Base-by-base conservation (phyloP, 2,797 vertebrate species). In the Eulemur albifrons region DNA sequence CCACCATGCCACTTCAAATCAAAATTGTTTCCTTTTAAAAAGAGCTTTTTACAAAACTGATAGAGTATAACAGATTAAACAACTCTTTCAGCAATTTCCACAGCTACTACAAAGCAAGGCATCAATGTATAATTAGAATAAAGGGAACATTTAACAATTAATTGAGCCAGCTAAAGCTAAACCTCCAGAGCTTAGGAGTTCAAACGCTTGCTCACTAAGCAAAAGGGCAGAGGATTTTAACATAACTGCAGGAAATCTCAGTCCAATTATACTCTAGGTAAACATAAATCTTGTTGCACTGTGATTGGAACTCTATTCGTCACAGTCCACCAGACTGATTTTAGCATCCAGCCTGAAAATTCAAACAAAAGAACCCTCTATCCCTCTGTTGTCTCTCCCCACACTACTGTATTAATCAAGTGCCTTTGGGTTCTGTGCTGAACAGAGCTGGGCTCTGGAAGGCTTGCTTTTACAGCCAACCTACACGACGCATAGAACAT, bases 111-210 rank as follows among this genome's bases (percentile, higher is more conserved):
- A 94, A 97, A 2, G 69, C 76, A 84, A 92, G 94, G 45, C 95
- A 85, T 80, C 90, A 69, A 69, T 0, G 75, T 89, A 77, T 93
- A 91, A 95, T 97, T 95, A 93, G 35, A 95, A 97, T 80, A 97
- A 97, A 94, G 72, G 95, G 81, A 97, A 97, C 91, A 92, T 95
- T 97, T 97, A 97, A 97, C 90, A 96, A 97, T 96, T 97, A 97
- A 97, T 93, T 96, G 96, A 52, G 45, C 91, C 95, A 86, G 88
- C 61, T 89, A 96, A 97, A 97, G 82, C 43, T 85, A 94, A 97
- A 84, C 70, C 97, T 94, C 92, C 18, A 83, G 96, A 92, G 97
- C 88, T 83, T 83, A 13, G 38, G 89, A 96, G 96, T 90, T 96
- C 97, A 98, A 95, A 93, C 8, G 18, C 52, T 77, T 73, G 90